Evolutionary conservation across 2,797 vertebrate species (phyloP), one percentile per base, ranked within the genome.

Genomic region (Todus mexicanus): DNA sequence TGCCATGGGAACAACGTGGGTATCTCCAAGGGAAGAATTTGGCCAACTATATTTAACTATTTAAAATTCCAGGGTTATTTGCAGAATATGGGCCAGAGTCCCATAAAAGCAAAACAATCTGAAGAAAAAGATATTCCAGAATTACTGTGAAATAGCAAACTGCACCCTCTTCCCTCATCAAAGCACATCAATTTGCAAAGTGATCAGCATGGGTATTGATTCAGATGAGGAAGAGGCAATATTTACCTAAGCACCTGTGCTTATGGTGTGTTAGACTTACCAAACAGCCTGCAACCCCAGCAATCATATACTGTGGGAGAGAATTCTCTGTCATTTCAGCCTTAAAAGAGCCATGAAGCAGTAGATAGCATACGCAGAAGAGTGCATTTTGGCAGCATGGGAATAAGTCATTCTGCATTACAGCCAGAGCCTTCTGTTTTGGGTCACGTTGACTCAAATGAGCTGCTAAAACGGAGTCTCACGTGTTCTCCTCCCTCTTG

Each of bases 161-260:
- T 68, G 89, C 87, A 82, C 95, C 89, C 92, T 94, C 78, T 94
- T 29, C 90, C 90, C 82, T 69, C 96, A 93, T 96, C 94, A 90
- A 81, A 74, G 69, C 25, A 23, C 87, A 79, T 72, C 48, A 59
- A 33, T 91, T 95, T 84, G 76, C 93, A 56, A 77, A 84, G 79
- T 7, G 82, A 95, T 94, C 93, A 88, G 92, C 89, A 14, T 0
- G 65, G 85, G 85, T 83, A 90, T 89, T 93, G 89, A 95, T 94
- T 87, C 86, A 91, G 75, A 59, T 57, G 72, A 68, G 68, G n/a
- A 79, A 96, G 75, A 72, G 35, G 82, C 90, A 95, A 92, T 93
- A 94, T 96, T 96, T 95, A 94, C 90, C 94, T 92, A 94, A 91
- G 94, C 92, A 95, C 87, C 84, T 94, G 90, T 22, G 11, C 57